Percentiles rank a stretch among this genome's conserved stretches.
Evolutionary conservation across 1,140 invertebrate genomes (phyloP).

Genomic region (Drosophila varians): DNA sequence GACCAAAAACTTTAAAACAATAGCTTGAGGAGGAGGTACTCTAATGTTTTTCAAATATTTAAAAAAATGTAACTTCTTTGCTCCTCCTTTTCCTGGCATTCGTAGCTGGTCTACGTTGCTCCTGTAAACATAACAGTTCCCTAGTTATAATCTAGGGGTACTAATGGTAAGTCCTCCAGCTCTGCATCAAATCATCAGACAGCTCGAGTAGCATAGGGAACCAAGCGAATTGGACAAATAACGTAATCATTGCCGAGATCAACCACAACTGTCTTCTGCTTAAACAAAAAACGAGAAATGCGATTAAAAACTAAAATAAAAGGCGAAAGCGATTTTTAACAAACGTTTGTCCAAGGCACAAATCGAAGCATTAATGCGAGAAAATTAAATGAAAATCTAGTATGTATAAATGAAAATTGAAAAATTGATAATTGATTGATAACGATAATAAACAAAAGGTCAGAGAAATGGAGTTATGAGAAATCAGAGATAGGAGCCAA

Average conservation of each 20-base stretch:
- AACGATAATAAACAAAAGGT: constrained; percentile 58
- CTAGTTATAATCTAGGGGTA: background rate
- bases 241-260: constrained; percentile 22
- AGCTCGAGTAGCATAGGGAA: constrained; percentile 15
- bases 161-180: background rate
- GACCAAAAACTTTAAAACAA: background rate
- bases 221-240: constrained; percentile 26
- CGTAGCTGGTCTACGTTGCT: constrained; percentile 43
- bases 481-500: constrained; percentile 5
- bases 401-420: constrained; percentile 58
- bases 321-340: constrained; percentile 38
- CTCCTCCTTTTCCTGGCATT: background rate
- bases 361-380: constrained; percentile 38
- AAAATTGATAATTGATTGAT: constrained; percentile 72
- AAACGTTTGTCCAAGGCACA: constrained; percentile 53
- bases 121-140: background rate
- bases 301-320: constrained; percentile 2
- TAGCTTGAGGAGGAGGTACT: background rate
- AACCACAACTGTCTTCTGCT: constrained; percentile 33
- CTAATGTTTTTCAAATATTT: background rate
- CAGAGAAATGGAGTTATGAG: constrained; percentile 4
- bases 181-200: constrained; percentile 16
- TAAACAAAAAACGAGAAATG: constrained; percentile 12
- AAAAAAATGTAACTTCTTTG: background rate
- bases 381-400: constrained; percentile 59